Evolutionary conservation across 1,140 invertebrate genomes (phyloP).

Genomic region (Campodea augens): DNA sequence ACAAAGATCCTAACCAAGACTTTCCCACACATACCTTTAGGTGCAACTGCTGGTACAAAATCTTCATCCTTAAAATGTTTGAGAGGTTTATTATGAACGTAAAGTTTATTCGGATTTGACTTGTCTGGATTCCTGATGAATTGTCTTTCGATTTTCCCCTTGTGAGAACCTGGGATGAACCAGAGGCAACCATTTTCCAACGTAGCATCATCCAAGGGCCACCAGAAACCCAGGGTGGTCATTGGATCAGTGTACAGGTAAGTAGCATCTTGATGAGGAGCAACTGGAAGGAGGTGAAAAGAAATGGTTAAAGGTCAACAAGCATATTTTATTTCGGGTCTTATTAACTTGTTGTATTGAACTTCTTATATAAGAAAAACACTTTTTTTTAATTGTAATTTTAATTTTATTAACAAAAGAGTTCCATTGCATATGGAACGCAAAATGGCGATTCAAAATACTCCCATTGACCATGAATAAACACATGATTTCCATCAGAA

Average conservation of each 20-base stretch:
- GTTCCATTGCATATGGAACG: too few species aligned
- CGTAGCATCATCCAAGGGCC: conserved; percentile 81
- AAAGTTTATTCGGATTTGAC: not conserved
- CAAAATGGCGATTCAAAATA: too few species aligned
- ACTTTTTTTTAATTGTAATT: too few species aligned
- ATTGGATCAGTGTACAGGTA: conserved; percentile 65
- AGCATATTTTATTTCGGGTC: too few species aligned
- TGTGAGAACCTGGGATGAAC: conserved; percentile 76
- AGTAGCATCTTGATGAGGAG: conserved; percentile 67
- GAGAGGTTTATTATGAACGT: not conserved
- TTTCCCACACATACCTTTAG: not conserved
- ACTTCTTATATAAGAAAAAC: too few species aligned
- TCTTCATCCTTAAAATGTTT: not conserved
- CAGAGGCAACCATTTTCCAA: conserved; percentile 85
- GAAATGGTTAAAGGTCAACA: not conserved
- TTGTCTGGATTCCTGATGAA: conserved; percentile 34
- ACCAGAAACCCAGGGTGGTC: conserved; percentile 73
- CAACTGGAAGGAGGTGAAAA: conserved; percentile 30
- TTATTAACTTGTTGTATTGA: too few species aligned
- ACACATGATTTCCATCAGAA: too few species aligned
- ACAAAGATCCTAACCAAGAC: too few species aligned
- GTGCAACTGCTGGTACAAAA: not conserved
- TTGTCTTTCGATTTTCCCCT: conserved; percentile 48
- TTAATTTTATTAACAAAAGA: too few species aligned
- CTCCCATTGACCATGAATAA: too few species aligned